These are phyloP conservation scores for Clupea harengus DNA, from an alignment of 2,113 vertebrate genomes.

Conservation along the genomic window DNA sequence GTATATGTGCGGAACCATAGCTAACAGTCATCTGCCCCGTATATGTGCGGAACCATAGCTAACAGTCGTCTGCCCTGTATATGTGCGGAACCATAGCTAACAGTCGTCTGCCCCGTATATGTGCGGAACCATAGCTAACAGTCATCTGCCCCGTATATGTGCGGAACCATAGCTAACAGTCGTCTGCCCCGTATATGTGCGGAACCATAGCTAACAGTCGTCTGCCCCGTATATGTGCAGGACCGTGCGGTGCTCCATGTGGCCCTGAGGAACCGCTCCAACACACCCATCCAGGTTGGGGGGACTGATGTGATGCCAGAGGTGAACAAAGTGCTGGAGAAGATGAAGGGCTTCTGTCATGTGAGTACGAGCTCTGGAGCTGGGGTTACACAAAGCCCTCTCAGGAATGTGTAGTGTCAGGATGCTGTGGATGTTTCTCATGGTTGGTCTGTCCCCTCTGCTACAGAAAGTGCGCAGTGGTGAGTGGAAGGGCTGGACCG, in stretches of 20 bases:
- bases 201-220: background rate
- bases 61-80: too few species aligned
- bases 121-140: too few species aligned
- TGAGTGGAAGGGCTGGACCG: constrained; percentile 93
- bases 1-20: too few species aligned
- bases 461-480: constrained; percentile 86
- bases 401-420: background rate
- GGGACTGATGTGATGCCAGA: constrained; percentile 94
- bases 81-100: too few species aligned
- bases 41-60: too few species aligned
- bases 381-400: background rate
- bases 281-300: constrained; percentile 80
- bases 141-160: too few species aligned
- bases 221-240: constrained; percentile 57
- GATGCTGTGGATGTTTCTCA: background rate
- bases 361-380: constrained; percentile 62
- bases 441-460: background rate
- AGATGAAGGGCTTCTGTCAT: constrained; percentile 94
- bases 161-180: background rate
- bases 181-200: background rate
- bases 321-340: constrained; percentile 90
- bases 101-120: too few species aligned
- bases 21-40: too few species aligned
- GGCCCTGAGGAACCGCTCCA: constrained; percentile 91
- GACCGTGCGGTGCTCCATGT: constrained; percentile 91